Evolutionary conservation across 2,888 invertebrate genomes (phyloP).

Genomic region (Epistrophe grossulariae): DNA sequence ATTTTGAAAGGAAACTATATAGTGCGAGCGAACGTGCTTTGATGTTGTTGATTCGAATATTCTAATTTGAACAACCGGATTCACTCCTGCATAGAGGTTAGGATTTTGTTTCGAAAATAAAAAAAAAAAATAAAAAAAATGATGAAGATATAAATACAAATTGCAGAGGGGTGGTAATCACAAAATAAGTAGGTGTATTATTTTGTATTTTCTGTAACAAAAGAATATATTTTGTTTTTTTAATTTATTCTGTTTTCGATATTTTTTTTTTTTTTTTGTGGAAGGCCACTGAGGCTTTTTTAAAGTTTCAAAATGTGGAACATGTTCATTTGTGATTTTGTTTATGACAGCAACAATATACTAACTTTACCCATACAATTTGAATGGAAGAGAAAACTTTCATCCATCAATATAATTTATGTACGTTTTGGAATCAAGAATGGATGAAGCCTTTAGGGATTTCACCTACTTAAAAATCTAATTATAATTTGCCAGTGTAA

Average conservation of each 20-base stretch:
- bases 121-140: neutral
- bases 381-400: too few relatives aligned
- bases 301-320: neutral
- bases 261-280: neutral
- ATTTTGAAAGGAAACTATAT: slow-evolving; percentile 47
- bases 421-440: too few relatives aligned
- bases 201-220: slow-evolving; percentile 6
- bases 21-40: slow-evolving; percentile 61
- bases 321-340: neutral
- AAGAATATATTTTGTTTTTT: too few relatives aligned
- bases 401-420: too few relatives aligned
- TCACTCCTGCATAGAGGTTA: slow-evolving; percentile 18
- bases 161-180: neutral
- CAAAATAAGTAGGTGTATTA: slow-evolving; percentile 5
- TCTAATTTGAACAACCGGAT: slow-evolving; percentile 63
- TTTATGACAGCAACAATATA: neutral
- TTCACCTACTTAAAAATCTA: too few relatives aligned
- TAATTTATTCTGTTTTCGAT: neutral
- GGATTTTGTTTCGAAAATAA: slow-evolving; percentile 7
- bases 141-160: neutral
- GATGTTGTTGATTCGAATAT: slow-evolving; percentile 67
- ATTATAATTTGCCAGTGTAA: too few relatives aligned
- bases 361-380: neutral
- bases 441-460: too few relatives aligned
- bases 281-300: neutral